Conservation (phyloP, 2,888 invertebrate species). For the Agrotis segetum region DNA sequence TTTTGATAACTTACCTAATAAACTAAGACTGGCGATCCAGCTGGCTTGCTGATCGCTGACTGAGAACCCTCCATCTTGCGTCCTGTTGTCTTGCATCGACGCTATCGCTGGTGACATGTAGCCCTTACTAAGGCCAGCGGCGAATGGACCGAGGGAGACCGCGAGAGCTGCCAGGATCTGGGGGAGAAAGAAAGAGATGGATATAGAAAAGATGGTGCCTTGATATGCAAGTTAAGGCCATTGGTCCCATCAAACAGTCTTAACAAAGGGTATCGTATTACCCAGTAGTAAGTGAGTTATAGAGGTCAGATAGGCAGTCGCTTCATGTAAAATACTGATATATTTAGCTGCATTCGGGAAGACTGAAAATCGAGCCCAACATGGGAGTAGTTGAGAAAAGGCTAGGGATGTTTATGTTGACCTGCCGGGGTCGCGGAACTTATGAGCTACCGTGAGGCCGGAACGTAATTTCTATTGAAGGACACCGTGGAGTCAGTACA, state of each 20-base stretch:
- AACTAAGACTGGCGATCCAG: constrained; percentile 95
- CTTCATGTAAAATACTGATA: no score
- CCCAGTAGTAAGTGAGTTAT: no score
- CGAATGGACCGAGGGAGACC: constrained; percentile 95
- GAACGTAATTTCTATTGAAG: no score
- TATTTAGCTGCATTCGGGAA: no score
- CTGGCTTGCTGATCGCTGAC: constrained; percentile 94
- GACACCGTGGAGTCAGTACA: no score
- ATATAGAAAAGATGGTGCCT: constrained; percentile 4
- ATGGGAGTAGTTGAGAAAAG: no score
- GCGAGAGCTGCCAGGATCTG: constrained; percentile 95
- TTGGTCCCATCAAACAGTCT: no score
- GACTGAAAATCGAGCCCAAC: no score
- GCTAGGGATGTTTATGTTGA: neutral
- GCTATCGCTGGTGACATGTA: constrained; percentile 96
- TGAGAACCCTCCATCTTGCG: constrained; percentile 85
- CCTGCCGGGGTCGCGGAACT: neutral
- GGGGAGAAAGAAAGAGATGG: constrained; percentile 30
- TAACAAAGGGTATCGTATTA: no score
- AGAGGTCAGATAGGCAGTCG: no score
- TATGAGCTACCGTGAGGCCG: no score
- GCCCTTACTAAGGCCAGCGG: constrained; percentile 95
- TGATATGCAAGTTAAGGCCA: no score
- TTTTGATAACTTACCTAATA: constrained; percentile 84
- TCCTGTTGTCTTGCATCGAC: constrained; percentile 92